These are phyloP conservation scores for Drosophila sordidapex DNA, from an alignment of 2,888 invertebrate species.

Conservation along the genomic window DNA sequence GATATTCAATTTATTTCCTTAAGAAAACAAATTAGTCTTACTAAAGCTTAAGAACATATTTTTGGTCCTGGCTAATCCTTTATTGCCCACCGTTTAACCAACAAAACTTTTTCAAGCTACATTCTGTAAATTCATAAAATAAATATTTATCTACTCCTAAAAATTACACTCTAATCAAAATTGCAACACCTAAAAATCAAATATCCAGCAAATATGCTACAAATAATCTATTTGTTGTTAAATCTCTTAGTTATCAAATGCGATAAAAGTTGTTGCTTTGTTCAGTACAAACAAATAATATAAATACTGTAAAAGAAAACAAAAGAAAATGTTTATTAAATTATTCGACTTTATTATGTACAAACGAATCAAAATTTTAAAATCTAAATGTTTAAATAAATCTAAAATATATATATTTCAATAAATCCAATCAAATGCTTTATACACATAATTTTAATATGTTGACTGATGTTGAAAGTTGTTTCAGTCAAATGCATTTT, in stretches of 20 bases:
- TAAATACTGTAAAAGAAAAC: neutral
- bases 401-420: slow-evolving; percentile 41
- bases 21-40: too few species aligned
- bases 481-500: slow-evolving; percentile 46
- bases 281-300: slow-evolving; percentile 39
- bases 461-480: slow-evolving; percentile 1
- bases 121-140: slow-evolving; percentile 34
- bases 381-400: slow-evolving; percentile 71
- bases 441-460: slow-evolving; percentile 42
- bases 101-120: neutral
- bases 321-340: slow-evolving; percentile 36
- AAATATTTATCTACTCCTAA: neutral
- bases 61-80: neutral
- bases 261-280: slow-evolving; percentile 49
- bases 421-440: slow-evolving; percentile 22
- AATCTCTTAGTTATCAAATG: slow-evolving; percentile 40
- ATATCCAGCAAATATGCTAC: slow-evolving; percentile 10
- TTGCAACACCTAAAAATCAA: slow-evolving; percentile 1
- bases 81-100: slow-evolving; percentile 45
- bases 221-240: slow-evolving; percentile 36
- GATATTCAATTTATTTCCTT: neutral
- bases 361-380: slow-evolving; percentile 64
- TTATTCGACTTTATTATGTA: slow-evolving; percentile 56
- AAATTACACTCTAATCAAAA: slow-evolving; percentile 6
- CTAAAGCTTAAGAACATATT: neutral